Evolutionary conservation across 2,797 vertebrate species (phyloP).

Genomic region (Hipposideros larvatus): DNA sequence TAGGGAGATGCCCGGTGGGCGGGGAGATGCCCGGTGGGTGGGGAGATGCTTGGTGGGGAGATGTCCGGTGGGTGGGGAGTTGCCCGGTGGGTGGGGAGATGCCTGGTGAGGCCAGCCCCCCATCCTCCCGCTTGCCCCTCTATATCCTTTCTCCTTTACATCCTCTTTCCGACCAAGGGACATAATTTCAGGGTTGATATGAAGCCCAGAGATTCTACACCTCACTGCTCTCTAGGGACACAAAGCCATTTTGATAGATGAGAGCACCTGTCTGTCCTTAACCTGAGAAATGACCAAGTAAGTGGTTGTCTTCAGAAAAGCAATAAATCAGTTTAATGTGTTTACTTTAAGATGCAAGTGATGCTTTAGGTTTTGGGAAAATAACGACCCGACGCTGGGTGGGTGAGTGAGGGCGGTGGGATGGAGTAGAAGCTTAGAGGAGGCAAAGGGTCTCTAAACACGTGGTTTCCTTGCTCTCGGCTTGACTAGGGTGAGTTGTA

Average conservation of each 20-base stretch:
- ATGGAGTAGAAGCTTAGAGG: not conserved
- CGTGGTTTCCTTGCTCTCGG: too few relatives aligned
- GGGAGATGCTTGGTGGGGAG: too few relatives aligned
- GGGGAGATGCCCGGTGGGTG: too few relatives aligned
- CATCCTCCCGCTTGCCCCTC: too few relatives aligned
- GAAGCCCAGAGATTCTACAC: not conserved
- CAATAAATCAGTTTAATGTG: not conserved
- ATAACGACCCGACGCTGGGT: not conserved
- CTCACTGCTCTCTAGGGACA: not conserved
- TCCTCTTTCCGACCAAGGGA: too few relatives aligned
- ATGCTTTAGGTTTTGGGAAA: not conserved
- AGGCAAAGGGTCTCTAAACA: not conserved
- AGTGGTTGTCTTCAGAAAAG: not conserved
- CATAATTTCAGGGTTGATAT: not conserved
- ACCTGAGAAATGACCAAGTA: not conserved
- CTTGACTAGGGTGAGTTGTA: not conserved
- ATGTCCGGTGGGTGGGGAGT: too few relatives aligned
- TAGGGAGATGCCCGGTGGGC: too few relatives aligned
- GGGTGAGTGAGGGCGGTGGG: not conserved
- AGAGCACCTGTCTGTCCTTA: not conserved
- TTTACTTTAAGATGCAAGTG: not conserved
- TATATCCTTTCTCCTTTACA: too few relatives aligned
- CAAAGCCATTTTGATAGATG: not conserved
- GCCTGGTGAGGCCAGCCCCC: not conserved
- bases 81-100: too few relatives aligned